Conservation (phyloP, 2,888 invertebrate genomes). For the Aphodius granarius region DNA sequence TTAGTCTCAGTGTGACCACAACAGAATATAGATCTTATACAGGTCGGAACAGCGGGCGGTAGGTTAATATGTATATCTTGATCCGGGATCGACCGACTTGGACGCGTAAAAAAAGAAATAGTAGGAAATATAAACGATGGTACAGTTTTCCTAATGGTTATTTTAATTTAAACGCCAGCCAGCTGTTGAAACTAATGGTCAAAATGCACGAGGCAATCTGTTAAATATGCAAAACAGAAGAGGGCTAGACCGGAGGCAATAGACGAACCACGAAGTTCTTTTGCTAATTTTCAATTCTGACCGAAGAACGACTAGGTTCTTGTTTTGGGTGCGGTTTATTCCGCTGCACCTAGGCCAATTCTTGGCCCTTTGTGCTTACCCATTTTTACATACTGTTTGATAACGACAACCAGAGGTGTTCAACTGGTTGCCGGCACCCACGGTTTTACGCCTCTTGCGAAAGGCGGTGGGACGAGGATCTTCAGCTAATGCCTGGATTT, state of each 20-base stretch:
- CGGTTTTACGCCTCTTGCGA: no score
- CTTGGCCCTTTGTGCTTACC: no score
- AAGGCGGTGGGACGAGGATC: no score
- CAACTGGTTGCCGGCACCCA: no score
- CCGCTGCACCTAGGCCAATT: no score
- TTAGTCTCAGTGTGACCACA: not conserved
- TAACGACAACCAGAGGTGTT: no score
- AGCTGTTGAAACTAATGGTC: not conserved
- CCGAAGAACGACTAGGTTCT: no score
- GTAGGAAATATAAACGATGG: not conserved
- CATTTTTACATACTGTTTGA: no score
- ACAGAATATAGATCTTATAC: not conserved
- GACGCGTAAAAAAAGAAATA: not conserved
- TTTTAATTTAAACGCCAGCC: not conserved
- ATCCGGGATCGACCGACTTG: not conserved
- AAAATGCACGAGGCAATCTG: not conserved
- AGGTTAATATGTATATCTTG: slow-evolving; percentile 1
- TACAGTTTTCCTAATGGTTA: not conserved
- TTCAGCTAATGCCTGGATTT: no score
- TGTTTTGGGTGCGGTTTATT: no score
- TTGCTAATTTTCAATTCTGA: not conserved
- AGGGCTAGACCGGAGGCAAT: not conserved
- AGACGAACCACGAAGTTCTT: not conserved
- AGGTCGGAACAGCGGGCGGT: not conserved
- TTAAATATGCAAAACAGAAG: not conserved